A percentile compares a stretch with the other conserved stretches of the same genome.
Evolutionary conservation across 2,113 vertebrate genomes (phyloP).

Genomic region (Pelecanus crispus): DNA sequence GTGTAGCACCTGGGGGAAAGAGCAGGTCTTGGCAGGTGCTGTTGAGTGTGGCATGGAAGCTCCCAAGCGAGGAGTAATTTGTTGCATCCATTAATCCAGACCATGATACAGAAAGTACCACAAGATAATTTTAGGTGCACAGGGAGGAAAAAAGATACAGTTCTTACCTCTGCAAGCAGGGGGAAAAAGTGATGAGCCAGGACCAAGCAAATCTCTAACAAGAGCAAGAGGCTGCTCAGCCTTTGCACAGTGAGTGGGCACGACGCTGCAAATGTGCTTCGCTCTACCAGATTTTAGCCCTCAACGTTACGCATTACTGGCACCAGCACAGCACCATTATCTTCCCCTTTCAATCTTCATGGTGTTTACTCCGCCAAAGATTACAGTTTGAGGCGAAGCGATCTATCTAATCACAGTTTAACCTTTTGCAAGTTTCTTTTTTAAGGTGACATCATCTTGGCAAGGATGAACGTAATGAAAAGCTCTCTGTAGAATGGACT

Average conservation of each 20-base stretch:
- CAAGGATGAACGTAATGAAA: constrained; percentile 50
- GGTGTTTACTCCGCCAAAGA: not conserved
- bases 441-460: constrained; percentile 69
- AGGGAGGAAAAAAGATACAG: not conserved
- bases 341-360: not conserved
- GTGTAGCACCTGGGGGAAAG: not conserved
- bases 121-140: not conserved
- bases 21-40: not conserved
- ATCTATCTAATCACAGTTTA: constrained; percentile 52
- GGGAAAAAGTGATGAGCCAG: not conserved
- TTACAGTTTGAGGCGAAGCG: not conserved
- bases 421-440: constrained; percentile 40
- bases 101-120: not conserved
- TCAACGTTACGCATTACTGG: not conserved
- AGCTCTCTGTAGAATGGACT: constrained; percentile 57
- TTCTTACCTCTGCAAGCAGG: not conserved
- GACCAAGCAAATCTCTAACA: not conserved
- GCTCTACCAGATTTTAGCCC: not conserved
- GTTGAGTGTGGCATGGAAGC: not conserved
- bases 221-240: not conserved
- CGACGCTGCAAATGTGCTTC: not conserved
- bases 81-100: not conserved
- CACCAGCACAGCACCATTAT: not conserved
- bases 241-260: not conserved
- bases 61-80: not conserved